phyloP scores from a whole-genome alignment of 2,113 vertebrate species.

The Petromus typicus region DNA sequence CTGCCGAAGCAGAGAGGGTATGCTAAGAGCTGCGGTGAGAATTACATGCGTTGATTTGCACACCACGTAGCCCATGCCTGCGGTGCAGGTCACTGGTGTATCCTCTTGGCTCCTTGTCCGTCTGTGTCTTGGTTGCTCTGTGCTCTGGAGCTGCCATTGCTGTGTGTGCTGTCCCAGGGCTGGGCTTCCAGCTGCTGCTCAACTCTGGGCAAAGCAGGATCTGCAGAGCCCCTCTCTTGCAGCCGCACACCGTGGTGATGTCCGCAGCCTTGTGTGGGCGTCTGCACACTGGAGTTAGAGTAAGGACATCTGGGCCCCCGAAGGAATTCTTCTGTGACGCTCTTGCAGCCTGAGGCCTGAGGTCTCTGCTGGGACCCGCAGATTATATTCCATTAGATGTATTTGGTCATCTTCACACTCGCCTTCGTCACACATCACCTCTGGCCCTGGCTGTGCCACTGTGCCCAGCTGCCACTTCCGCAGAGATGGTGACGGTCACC shows the following conservation, averaged over 20 bases:
- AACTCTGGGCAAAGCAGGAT: background rate
- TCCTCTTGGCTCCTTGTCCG: background rate
- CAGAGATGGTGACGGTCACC: background rate
- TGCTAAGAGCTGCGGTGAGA: background rate
- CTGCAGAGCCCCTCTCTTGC: background rate
- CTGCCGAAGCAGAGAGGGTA: background rate
- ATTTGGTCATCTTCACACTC: background rate
- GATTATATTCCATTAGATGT: background rate
- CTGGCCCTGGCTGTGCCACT: background rate
- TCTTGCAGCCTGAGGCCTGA: background rate
- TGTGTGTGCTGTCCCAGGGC: background rate
- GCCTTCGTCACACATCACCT: background rate
- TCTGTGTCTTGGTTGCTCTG: background rate
- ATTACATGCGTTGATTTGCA: too few relatives aligned
- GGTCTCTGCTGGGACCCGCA: too few relatives aligned
- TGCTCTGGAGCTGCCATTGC: background rate
- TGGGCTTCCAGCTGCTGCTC: background rate
- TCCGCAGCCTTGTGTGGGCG: background rate
- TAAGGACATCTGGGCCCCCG: background rate
- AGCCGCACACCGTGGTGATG: fast-evolving
- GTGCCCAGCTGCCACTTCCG: background rate
- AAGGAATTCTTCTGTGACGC: background rate
- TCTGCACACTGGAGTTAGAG: background rate
- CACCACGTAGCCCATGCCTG: background rate
- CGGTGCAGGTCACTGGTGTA: fast-evolving